Percentiles rank a stretch among this genome's conserved stretches.
phyloP scores from a whole-genome alignment of 2,797 vertebrate genomes.

The Cynopterus sphinx region DNA sequence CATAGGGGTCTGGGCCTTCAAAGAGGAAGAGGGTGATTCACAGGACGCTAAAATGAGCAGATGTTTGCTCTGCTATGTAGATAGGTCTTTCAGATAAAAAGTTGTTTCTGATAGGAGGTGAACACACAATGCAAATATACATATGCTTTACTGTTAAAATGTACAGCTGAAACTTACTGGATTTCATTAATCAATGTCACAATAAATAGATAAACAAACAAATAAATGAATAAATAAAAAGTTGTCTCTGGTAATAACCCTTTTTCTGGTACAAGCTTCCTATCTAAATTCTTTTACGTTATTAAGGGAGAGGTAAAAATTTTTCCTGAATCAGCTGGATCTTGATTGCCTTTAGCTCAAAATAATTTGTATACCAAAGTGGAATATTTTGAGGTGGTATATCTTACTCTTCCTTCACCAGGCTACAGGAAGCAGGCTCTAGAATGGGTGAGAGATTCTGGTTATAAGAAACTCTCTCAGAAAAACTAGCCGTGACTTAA shows the following conservation, averaged over 20 bases:
- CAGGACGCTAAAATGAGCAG: neutral
- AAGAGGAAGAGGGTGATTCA: neutral
- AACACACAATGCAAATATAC: too few relatives aligned
- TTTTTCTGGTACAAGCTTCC: neutral
- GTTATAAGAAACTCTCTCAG: neutral
- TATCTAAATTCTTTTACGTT: neutral
- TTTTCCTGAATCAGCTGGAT: neutral
- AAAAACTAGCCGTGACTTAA: neutral
- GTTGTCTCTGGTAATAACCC: neutral
- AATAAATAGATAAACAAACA: accelerated
- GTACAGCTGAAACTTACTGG: too few relatives aligned
- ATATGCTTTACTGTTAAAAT: too few relatives aligned
- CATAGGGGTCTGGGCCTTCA: neutral
- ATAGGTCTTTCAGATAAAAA: neutral
- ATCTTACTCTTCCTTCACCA: neutral
- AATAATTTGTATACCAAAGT: neutral
- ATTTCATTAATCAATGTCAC: too few relatives aligned
- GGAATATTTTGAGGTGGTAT: neutral
- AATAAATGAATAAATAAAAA: too few relatives aligned
- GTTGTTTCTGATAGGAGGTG: neutral
- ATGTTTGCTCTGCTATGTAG: neutral
- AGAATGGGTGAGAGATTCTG: neutral
- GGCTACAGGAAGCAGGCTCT: too few relatives aligned
- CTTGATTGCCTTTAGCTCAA: neutral
- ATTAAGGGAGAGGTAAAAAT: neutral